Evolutionary conservation across 2,797 vertebrate genomes (phyloP).

Genomic region (Aplochiton taeniatus): DNA sequence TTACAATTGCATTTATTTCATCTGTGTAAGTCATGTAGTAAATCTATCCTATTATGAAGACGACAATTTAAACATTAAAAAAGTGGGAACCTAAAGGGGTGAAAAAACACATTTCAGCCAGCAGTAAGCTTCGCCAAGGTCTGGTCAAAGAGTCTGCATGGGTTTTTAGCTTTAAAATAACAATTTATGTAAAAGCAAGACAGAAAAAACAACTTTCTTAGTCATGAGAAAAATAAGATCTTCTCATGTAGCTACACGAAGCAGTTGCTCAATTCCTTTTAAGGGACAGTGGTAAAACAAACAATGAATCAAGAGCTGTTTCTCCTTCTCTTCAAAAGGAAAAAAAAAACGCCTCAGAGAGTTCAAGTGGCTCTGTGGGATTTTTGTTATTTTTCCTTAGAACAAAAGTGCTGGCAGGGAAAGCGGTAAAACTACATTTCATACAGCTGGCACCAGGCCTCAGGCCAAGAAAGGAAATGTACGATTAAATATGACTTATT

Average conservation of each 20-base stretch:
- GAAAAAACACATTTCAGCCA: conserved; percentile 55
- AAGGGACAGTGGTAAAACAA: conserved; percentile 73
- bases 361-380: conserved; percentile 76
- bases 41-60: too few species aligned
- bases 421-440: conserved; percentile 75
- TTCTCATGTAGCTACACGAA: conserved; percentile 68
- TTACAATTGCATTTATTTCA: background rate
- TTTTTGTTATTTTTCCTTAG: conserved; percentile 71
- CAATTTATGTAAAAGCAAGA: conserved; percentile 62
- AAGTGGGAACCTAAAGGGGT: conserved; percentile 62
- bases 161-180: conserved; percentile 18
- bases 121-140: conserved; percentile 55
- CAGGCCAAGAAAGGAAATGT: conserved; percentile 79
- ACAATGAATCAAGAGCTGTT: conserved; percentile 73
- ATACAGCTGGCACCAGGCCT: conserved; percentile 76
- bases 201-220: conserved; percentile 61
- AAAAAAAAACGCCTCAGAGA: conserved; percentile 65
- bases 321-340: conserved; percentile 67
- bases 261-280: conserved; percentile 67
- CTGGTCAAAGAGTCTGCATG: conserved; percentile 49
- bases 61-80: too few species aligned
- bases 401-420: conserved; percentile 76
- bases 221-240: conserved; percentile 62
- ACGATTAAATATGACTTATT: conserved; percentile 78
- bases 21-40: too few species aligned